These are phyloP conservation scores for Scophthalmus maximus DNA, from an alignment of 2,113 vertebrate species.

Conservation along the genomic window DNA sequence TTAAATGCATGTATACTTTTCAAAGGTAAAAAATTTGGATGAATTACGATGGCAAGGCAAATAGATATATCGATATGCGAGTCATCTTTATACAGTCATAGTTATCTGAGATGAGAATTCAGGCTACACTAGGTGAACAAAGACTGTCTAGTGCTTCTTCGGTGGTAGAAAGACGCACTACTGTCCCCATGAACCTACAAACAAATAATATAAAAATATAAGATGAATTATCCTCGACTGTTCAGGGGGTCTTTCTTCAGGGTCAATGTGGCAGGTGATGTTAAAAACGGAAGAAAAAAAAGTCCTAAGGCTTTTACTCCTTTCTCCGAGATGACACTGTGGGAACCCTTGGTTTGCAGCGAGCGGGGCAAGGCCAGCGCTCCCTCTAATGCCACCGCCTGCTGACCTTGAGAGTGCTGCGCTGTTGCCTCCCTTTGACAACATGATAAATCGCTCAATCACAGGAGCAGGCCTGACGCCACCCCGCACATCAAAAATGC, in stretches of 20 bases:
- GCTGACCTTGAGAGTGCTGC: constrained; percentile 83
- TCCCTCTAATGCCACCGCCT: constrained; percentile 72
- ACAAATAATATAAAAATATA: constrained; percentile 4
- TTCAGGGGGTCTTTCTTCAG: constrained; percentile 8
- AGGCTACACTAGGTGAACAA: not conserved
- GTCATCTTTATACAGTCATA: not conserved
- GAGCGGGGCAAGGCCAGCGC: constrained; percentile 44
- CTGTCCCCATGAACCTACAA: not conserved
- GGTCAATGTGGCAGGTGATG: constrained; percentile 27
- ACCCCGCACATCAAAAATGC: constrained; percentile 73
- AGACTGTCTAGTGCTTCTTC: not conserved
- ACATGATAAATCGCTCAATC: constrained; percentile 85
- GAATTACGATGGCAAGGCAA: not conserved
- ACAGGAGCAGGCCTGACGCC: constrained; percentile 73
- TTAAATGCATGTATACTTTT: too few species aligned
- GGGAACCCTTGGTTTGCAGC: constrained; percentile 43
- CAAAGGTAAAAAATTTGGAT: not conserved
- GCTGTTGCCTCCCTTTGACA: constrained; percentile 76
- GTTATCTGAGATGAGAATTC: not conserved
- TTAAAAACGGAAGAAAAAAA: constrained; percentile 7
- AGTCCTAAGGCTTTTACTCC: constrained; percentile 27
- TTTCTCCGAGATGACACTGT: constrained; percentile 17
- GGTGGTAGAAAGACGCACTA: not conserved
- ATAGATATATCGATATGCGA: not conserved
- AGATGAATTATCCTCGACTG: constrained; percentile 15